phyloP scores from a whole-genome alignment of 2,113 vertebrate species.

The Cromileptes altivelis region DNA sequence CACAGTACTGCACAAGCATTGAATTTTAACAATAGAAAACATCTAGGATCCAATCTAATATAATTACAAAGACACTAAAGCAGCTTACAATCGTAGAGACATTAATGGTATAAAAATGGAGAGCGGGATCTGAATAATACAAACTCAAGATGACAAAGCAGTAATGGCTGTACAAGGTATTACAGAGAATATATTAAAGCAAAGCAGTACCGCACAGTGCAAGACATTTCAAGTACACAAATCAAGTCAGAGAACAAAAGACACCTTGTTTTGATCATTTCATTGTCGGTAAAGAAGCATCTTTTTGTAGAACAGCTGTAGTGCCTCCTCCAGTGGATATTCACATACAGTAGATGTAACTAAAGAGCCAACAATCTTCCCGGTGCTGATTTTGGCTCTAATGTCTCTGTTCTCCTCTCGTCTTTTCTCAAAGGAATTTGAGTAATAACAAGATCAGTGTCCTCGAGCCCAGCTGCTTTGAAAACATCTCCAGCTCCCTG shows the following conservation, averaged over 20 bases:
- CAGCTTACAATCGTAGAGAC: background rate
- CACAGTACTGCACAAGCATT: background rate
- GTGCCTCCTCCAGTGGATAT: background rate
- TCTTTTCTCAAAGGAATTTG: conserved; percentile 88
- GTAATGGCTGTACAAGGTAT: background rate
- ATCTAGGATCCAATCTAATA: background rate
- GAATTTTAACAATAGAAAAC: background rate
- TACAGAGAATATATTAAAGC: background rate
- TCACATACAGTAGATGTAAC: background rate
- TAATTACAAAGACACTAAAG: background rate
- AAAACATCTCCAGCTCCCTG: conserved; percentile 94
- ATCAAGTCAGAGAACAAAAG: background rate
- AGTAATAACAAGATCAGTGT: conserved; percentile 96
- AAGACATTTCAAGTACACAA: background rate
- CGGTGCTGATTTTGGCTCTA: conserved; percentile 4
- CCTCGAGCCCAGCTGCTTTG: conserved; percentile 95
- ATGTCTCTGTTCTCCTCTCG: conserved; percentile 42
- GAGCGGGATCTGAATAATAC: background rate
- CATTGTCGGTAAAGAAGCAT: background rate
- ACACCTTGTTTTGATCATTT: conserved; percentile 1
- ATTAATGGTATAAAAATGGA: background rate
- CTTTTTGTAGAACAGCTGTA: background rate
- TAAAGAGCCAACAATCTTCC: background rate
- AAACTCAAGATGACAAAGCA: background rate
- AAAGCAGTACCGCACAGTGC: background rate